phyloP scores from a whole-genome alignment of 2,797 vertebrate genomes.

The Spheniscus humboldti region DNA sequence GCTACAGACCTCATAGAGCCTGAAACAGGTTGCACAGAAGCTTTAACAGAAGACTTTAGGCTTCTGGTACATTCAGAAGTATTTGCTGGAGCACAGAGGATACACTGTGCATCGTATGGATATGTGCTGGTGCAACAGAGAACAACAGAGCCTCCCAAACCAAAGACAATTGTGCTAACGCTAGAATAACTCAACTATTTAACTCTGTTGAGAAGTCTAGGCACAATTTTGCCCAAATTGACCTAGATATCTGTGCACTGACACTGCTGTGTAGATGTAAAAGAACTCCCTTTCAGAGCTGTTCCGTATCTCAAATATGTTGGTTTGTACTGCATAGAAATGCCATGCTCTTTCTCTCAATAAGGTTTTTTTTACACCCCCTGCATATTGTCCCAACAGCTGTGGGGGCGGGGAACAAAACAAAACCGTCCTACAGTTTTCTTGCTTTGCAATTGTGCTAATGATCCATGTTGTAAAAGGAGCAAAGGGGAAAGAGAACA shows the following conservation, averaged over 20 bases:
- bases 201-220: neutral
- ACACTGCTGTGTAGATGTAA: neutral
- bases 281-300: neutral
- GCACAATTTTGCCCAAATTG: neutral
- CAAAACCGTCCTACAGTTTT: neutral
- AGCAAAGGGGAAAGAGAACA: neutral
- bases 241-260: neutral
- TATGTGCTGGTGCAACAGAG: neutral
- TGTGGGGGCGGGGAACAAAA: neutral
- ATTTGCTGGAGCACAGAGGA: neutral
- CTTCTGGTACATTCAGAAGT: neutral
- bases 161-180: neutral
- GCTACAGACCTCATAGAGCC: neutral
- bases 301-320: neutral
- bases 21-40: neutral
- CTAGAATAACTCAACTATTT: neutral
- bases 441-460: neutral
- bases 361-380: neutral
- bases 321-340: neutral
- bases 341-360: neutral
- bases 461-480: neutral
- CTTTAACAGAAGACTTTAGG: neutral
- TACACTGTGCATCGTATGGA: fast-evolving
- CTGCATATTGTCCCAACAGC: neutral
- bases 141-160: neutral